Conservation (phyloP, 2,797 vertebrate species). For the Pteronotus mesoamericanus region DNA sequence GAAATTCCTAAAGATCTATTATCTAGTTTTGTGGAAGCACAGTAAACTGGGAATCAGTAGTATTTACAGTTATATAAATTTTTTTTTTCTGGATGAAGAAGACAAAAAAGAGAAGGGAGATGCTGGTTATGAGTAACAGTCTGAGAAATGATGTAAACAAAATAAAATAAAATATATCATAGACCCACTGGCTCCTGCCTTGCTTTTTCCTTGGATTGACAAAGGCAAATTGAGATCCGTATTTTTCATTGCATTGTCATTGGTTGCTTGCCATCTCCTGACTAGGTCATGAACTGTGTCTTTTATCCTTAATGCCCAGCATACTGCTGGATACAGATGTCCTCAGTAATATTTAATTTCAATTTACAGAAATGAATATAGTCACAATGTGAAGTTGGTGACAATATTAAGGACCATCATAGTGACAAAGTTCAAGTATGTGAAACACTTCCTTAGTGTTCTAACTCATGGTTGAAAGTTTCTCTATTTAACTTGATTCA, state of each 20-base stretch:
- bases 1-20: not conserved
- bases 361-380: not conserved
- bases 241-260: not conserved
- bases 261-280: not conserved
- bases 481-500: not conserved
- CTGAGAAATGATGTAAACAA: not conserved
- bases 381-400: not conserved
- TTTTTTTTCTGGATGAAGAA: not conserved
- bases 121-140: not conserved
- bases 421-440: not conserved
- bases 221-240: not conserved
- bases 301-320: not conserved
- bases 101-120: not conserved
- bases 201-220: not conserved
- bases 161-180: not conserved
- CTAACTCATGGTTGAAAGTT: not conserved
- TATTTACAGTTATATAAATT: not conserved
- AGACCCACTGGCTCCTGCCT: not conserved
- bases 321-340: not conserved
- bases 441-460: not conserved
- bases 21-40: not conserved
- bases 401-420: not conserved
- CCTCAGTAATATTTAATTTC: not conserved
- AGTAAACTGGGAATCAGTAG: not conserved
- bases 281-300: not conserved